A percentile compares a stretch with the other conserved stretches of the same genome.
Conservation (phyloP, 2,797 vertebrate genomes). For the Hippoglossus hippoglossus region DNA sequence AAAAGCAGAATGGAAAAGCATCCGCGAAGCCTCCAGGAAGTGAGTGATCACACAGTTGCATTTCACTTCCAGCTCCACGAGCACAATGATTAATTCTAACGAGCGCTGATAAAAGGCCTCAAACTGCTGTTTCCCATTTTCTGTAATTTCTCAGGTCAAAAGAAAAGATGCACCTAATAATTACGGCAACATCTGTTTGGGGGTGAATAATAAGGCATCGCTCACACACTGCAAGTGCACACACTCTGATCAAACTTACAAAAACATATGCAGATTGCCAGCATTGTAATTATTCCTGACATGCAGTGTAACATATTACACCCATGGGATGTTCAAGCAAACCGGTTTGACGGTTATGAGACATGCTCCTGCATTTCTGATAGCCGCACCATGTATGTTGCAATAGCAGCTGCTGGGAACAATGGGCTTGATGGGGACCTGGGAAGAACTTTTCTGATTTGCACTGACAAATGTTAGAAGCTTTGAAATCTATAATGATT, state of each 20-base stretch:
- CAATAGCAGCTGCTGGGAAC: conserved; percentile 5
- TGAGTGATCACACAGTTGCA: conserved; percentile 2
- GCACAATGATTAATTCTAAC: background rate
- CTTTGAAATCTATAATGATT: too few species aligned
- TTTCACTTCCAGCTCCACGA: background rate
- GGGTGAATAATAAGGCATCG: conserved; percentile 18
- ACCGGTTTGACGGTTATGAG: background rate
- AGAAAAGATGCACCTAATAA: conserved; percentile 7
- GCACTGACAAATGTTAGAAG: too few species aligned
- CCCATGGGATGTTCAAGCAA: background rate
- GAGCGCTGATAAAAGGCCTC: conserved; percentile 2
- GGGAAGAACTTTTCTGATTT: background rate
- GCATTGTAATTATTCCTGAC: background rate
- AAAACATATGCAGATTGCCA: conserved; percentile 1
- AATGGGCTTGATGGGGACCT: background rate
- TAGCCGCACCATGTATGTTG: conserved; percentile 2
- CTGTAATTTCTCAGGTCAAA: conserved; percentile 8
- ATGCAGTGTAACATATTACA: conserved; percentile 1
- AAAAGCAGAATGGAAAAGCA: background rate
- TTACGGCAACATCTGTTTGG: background rate
- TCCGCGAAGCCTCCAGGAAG: background rate
- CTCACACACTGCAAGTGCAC: background rate
- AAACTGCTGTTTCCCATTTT: conserved; percentile 14
- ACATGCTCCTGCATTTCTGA: background rate
- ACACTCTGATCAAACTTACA: background rate